A percentile compares a stretch with the other conserved stretches of the same genome.
phyloP scores from a whole-genome alignment of 1,140 invertebrate genomes.

The Psix sp. region DNA sequence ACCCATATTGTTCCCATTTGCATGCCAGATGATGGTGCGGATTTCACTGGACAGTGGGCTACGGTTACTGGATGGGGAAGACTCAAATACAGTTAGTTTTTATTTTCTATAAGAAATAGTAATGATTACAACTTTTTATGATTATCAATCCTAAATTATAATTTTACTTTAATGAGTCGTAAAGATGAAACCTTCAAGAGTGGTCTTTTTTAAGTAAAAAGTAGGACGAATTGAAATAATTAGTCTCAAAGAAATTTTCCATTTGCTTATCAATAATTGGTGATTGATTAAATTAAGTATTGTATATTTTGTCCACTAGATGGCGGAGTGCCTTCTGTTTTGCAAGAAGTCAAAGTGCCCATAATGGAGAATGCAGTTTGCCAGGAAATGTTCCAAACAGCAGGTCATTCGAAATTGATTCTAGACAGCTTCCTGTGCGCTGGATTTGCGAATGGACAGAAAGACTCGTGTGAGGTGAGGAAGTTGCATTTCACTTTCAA shows the following conservation, averaged over 20 bases:
- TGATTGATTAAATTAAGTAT: not conserved
- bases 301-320: constrained; percentile 74
- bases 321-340: constrained; percentile 90
- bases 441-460: constrained; percentile 93
- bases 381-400: constrained; percentile 95
- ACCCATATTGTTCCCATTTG: constrained; percentile 95
- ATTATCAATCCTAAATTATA: too few relatives aligned
- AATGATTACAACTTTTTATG: too few relatives aligned
- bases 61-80: constrained; percentile 89
- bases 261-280: not conserved
- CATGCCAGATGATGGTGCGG: constrained; percentile 88
- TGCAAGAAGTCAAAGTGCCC: constrained; percentile 95
- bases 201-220: too few relatives aligned
- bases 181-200: too few relatives aligned
- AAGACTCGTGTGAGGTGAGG: constrained; percentile 93
- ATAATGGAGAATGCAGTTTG: constrained; percentile 94
- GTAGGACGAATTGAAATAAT: too few relatives aligned
- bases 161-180: too few relatives aligned
- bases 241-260: too few relatives aligned
- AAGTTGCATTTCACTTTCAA: constrained; percentile 59
- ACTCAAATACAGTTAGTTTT: constrained; percentile 76
- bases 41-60: constrained; percentile 89
- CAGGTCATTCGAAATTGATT: constrained; percentile 91
- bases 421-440: constrained; percentile 94
- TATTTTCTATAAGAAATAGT: not conserved